Evolutionary conservation across 2,888 invertebrate species (phyloP), one percentile per base, ranked within the genome.

Genomic region (Octonoba sinensis): DNA sequence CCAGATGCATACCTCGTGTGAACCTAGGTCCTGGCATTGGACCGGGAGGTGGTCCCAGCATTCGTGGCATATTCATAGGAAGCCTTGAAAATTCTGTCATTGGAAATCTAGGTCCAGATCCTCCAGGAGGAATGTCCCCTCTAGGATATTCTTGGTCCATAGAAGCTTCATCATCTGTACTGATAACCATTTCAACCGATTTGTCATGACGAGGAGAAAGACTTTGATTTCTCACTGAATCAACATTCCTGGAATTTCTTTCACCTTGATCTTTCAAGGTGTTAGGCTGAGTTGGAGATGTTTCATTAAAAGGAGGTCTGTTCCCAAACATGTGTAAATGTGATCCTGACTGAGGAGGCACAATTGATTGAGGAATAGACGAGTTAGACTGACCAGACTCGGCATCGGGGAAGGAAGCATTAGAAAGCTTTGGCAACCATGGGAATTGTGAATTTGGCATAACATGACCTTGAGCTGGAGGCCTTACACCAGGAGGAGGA

Each of bases 161-260:
- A 16, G 79, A 81, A 24, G 79, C 73, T 64, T 81, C 79, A 49
- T 81, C 79, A 56, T 81, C 79, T 0, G 73, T 81, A 24, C 79
- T 81, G 13, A 81, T 81, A 2, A 74, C 79, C 79, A 81, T 81
- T 18, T 81, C 79, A 11, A 36, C 27, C 70, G 71, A 71, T 49
- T 77, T 77, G 36, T 71, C 77, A 47, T 70, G 64, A 46, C 62
- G 69, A 27, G 79, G 49, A 13, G 73, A 65, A 1, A 49, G 18
- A 18, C 69, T 67, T 56, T 59, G 27, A 13, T 56, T 56, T 1
- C 57, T 56, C 1, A 47, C 47, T 46, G n/a, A 18, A 0, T 81
- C 79, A 60, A 74, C 49, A 15, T 81, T 73, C n/a, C 46, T 16
- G 15, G 78, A 22, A 12, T 70, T 65, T 12, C 49, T 66, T n/a